Base-by-base conservation (phyloP, 2,888 invertebrate species). In the Pecten maximus region DNA sequence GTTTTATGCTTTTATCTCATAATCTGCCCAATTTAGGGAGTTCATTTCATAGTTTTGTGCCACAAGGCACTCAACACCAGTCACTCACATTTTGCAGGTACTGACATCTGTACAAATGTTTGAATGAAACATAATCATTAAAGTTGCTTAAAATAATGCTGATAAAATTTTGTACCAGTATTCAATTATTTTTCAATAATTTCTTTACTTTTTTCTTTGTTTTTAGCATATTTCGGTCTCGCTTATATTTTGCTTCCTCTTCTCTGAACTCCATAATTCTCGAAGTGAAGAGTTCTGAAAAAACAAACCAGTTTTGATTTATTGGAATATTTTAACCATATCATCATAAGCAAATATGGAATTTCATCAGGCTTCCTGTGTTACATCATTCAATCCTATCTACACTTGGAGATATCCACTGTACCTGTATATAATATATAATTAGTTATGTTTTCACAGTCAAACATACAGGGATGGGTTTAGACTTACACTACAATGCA, bases 211-310 rank as follows among this genome's bases (percentile, higher is more conserved):
- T 88, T 88, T 91, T 91, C 50, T 88, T 87, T 23, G 90, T 91
- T 40, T 91, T 91, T 54, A 39, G 87, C 74, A 90, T 90, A 40
- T 90, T 91, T 23, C 48, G 50, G 0, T 92, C 91, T 40, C 89
- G 88, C 60, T 91, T 90, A 16, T 90, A 90, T 74, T 74, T 74
- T 28, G 74, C 74, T 28, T 74, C 74, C 54, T 93, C 93, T 48
- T 90, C 92, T 87, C 89, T 90, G 54, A 87, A 91, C 40, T 94
- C 94, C 23, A 88, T 87, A 40, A 94, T 92, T 40, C 94, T 91
- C 40, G 91, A 89, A 89, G 93, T 92, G 90, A 94, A 94, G 54
- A 94, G 89, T 89, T 94, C 94, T 94, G 91, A 15, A 91, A 92
- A 87, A 90, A 74, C 44, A 89, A 16, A 40, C 1, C 0, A 23